phyloP scores from a whole-genome alignment of 2,113 vertebrate genomes.

The Boleophthalmus pectinirostris region DNA sequence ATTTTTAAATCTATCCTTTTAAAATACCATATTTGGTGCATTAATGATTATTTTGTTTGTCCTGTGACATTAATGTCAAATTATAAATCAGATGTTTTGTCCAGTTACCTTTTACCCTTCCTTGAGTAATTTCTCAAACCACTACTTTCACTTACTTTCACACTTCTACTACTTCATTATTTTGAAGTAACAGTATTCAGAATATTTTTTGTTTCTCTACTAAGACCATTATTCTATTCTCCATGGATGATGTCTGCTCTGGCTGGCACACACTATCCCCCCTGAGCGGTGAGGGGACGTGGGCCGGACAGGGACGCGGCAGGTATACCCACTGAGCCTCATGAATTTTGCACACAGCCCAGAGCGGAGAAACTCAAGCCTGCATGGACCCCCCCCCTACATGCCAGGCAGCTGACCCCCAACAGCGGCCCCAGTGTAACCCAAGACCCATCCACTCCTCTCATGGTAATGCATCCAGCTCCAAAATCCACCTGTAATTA shows the following conservation, averaged over 20 bases:
- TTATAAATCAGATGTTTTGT: no score
- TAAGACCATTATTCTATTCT: background rate
- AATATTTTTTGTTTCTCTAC: no score
- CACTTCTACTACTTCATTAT: no score
- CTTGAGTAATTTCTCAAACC: no score
- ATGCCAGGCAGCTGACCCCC: constrained; percentile 63
- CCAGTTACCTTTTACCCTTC: no score
- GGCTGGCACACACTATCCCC: background rate
- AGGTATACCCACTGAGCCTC: constrained; percentile 53
- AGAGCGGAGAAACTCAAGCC: constrained; percentile 77
- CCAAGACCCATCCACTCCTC: constrained; percentile 38
- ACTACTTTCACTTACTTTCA: no score
- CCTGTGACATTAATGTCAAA: no score
- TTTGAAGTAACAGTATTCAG: no score
- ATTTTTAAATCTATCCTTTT: no score
- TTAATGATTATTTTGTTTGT: no score
- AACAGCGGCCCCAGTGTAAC: constrained; percentile 59
- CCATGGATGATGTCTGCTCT: background rate
- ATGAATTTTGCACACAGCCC: constrained; percentile 76
- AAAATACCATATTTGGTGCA: no score
- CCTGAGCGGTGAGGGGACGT: constrained; percentile 11
- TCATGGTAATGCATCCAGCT: constrained; percentile 80
- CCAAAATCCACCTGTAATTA: constrained; percentile 86
- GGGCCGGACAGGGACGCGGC: constrained; percentile 48
- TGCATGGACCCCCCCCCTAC: constrained; percentile 46